Base-by-base conservation (phyloP, 2,888 invertebrate species). In the Andrena dorsata region DNA sequence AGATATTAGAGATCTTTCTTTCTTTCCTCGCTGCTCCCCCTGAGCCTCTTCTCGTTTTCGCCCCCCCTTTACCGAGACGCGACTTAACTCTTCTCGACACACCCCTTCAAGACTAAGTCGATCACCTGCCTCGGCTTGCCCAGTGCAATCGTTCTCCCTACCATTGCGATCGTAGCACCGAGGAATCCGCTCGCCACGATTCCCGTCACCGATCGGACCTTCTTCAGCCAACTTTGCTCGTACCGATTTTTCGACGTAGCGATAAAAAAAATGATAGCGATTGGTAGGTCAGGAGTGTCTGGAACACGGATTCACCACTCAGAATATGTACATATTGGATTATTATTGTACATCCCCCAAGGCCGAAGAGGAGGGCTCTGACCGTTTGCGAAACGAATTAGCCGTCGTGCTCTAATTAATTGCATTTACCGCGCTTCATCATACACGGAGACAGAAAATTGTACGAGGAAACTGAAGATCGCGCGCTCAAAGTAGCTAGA, bases 1-100 rank as follows among this genome's bases (percentile, higher is more conserved):
- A 93, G 93, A 91, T 41, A 41, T 89, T 92, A 93, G 93, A 91
- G 88, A 89, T 77, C 88, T 87, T 70, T 74, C 73, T 90, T 60
- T 16, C 28, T 74, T 26, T 56, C 26, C 20, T 90, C 84, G 81
- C 73, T 89, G 83, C 90, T 86, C 72, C 68, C 76, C 69, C n/a
- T 10, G 32, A 32, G 61, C 30, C 32, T 30, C 26, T 47, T 26
- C 26, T 56, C 56, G 23, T 65, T 65, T 65, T 20, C 13, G 13
- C n/a, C 8, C 20, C 30, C 20, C 5, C 64, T 64, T n/a, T 53
- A n/a, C 6, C 56, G 56, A 56, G 23, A 20, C 53, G 53, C 53
- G 53, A 2, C 66, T 13, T 13, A 3, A 16, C 30, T 41, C 23
- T 58, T 58, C 23, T 41, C 41, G 41, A 41, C 1, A 41, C 16